These are phyloP conservation scores for Caenorhabditis inopinata DNA, from an alignment of 1,140 invertebrate species.

Conservation along the genomic window DNA sequence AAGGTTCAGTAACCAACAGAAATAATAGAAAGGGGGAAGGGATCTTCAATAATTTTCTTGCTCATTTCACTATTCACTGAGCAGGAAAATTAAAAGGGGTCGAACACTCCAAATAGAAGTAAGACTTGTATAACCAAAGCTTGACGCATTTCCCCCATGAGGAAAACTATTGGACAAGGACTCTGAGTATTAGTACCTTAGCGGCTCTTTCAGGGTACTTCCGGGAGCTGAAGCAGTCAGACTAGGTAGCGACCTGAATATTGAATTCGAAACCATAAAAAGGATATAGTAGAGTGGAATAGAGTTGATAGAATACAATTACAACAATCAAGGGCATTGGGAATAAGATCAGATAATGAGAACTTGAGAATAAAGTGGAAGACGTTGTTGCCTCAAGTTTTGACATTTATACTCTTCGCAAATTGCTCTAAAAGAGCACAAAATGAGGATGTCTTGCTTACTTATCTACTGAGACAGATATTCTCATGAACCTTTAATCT, in stretches of 20 bases:
- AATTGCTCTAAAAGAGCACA: too few relatives aligned
- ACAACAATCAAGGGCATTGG: neutral
- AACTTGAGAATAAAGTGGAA: neutral
- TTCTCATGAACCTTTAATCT: too few relatives aligned
- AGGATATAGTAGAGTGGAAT: neutral
- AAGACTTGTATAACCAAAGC: neutral
- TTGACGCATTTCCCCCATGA: too few relatives aligned
- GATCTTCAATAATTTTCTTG: too few relatives aligned
- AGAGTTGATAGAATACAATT: neutral
- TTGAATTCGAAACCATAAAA: slow-evolving; percentile 4
- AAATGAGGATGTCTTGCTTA: too few relatives aligned
- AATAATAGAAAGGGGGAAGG: neutral
- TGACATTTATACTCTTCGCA: too few relatives aligned
- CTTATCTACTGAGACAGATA: too few relatives aligned
- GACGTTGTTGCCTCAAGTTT: too few relatives aligned
- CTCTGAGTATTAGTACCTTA: slow-evolving; percentile 49
- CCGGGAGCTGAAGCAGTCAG: slow-evolving; percentile 51
- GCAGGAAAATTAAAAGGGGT: neutral
- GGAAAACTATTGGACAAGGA: neutral
- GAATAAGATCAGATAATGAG: neutral
- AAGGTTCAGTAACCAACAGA: neutral
- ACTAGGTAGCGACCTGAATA: slow-evolving; percentile 57
- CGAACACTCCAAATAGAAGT: neutral
- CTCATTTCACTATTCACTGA: too few relatives aligned
- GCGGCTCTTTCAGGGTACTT: slow-evolving; percentile 49